Evolutionary conservation across 2,113 vertebrate genomes (phyloP).

Genomic region (Pachyramphus minor): DNA sequence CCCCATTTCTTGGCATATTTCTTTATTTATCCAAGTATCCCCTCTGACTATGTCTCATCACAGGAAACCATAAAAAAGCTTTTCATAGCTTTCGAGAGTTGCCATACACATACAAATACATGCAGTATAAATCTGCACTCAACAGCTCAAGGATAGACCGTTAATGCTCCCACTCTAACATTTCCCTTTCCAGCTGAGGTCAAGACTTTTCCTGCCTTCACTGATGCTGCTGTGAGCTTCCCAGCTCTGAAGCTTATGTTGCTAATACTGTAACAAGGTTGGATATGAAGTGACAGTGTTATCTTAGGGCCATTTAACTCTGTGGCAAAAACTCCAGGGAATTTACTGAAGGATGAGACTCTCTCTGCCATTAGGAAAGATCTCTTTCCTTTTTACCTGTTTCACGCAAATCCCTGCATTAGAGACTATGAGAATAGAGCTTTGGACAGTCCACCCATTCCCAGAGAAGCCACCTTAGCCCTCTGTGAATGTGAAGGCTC

Average conservation of each 20-base stretch:
- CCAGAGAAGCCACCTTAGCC: background rate
- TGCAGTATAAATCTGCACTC: background rate
- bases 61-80: conserved; percentile 36
- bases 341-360: background rate
- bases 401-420: background rate
- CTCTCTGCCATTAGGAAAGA: background rate
- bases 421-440: background rate
- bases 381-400: background rate
- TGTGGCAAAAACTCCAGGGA: background rate
- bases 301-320: background rate
- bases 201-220: conserved; percentile 15
- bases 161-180: background rate
- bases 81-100: conserved; percentile 24
- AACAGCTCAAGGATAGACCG: background rate
- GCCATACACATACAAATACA: conserved; percentile 7
- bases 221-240: background rate
- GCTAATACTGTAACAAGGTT: background rate
- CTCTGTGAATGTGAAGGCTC: background rate
- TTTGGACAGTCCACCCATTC: background rate
- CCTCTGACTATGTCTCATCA: background rate
- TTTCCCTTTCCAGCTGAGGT: background rate
- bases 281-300: background rate
- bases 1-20: background rate
- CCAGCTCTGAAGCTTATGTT: background rate
- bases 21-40: background rate